phyloP scores from a whole-genome alignment of 1,140 invertebrate genomes.

The Branchinecta lynchi region DNA sequence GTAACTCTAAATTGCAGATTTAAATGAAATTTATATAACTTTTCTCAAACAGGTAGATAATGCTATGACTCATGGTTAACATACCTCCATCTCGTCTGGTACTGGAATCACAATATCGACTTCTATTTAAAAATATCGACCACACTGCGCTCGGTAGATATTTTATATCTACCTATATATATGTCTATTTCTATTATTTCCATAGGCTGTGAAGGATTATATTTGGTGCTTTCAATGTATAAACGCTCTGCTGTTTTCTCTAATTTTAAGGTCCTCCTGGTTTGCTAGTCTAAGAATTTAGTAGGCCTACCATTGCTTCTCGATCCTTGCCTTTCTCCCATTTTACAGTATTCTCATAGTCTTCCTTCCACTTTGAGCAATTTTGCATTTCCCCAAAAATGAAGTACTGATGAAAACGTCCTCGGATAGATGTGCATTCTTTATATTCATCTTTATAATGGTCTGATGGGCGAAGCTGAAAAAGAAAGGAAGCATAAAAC shows the following conservation, averaged over 20 bases:
- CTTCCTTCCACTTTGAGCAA: conserved; percentile 58
- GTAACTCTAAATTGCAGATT: too few species aligned
- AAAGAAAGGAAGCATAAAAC: conserved; percentile 13
- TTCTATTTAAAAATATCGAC: too few species aligned
- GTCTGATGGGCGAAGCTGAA: conserved; percentile 41
- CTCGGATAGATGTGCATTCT: conserved; percentile 54
- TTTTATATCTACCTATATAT: too few species aligned
- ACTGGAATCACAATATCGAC: too few species aligned
- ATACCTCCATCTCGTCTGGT: too few species aligned
- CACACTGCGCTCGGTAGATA: too few species aligned
- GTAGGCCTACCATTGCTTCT: conserved; percentile 44
- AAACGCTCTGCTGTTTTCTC: neutral
- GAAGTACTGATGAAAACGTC: conserved; percentile 71
- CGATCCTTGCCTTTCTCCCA: conserved; percentile 45
- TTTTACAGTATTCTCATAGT: conserved; percentile 53
- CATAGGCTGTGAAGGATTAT: neutral
- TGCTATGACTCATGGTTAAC: too few species aligned
- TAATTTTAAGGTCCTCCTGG: conserved; percentile 3
- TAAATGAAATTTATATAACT: too few species aligned
- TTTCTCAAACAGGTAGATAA: too few species aligned
- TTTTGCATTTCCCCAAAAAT: conserved; percentile 50
- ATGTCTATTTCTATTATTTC: too few species aligned
- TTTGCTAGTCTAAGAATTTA: conserved; percentile 6
- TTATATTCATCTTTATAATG: conserved; percentile 58
- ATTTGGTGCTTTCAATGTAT: conserved; percentile 5